phyloP scores from a whole-genome alignment of 1,140 invertebrate species.

The Popillia japonica region DNA sequence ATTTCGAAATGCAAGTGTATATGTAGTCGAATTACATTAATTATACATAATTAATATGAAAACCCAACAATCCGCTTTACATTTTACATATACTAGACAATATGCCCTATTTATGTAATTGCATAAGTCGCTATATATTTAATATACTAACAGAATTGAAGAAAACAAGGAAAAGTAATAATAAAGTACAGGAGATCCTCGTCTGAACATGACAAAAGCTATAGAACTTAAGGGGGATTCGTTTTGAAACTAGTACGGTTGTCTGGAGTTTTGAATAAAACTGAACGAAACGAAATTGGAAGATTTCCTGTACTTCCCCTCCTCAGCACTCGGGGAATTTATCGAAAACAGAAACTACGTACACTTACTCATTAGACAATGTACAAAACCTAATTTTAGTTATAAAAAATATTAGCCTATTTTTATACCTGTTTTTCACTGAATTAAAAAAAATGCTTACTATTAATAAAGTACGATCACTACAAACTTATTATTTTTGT shows the following conservation, averaged over 20 bases:
- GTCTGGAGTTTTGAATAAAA: too few relatives aligned
- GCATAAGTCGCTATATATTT: conserved; percentile 36
- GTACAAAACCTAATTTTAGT: conserved; percentile 60
- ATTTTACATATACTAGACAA: conserved; percentile 39
- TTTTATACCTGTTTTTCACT: conserved; percentile 45
- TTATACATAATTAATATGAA: conserved; percentile 33
- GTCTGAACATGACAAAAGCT: conserved; percentile 18
- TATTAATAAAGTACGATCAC: conserved; percentile 36
- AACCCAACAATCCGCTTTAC: conserved; percentile 44
- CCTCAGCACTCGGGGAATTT: neutral
- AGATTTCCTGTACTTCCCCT: neutral
- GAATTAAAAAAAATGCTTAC: conserved; percentile 18
- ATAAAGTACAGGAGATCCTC: neutral
- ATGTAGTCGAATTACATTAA: conserved; percentile 24
- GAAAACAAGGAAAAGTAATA: too few relatives aligned
- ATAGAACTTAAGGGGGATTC: too few relatives aligned
- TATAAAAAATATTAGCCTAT: conserved; percentile 58
- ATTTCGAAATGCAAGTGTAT: conserved; percentile 31
- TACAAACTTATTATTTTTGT: conserved; percentile 21
- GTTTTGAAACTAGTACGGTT: too few relatives aligned
- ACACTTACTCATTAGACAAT: conserved; percentile 57
- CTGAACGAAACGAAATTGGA: neutral
- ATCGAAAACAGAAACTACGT: conserved; percentile 41
- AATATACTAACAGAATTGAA: conserved; percentile 36
- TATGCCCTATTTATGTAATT: conserved; percentile 37